Base-by-base conservation (phyloP, 2,113 vertebrate genomes). In the Pseudopodoces humilis region DNA sequence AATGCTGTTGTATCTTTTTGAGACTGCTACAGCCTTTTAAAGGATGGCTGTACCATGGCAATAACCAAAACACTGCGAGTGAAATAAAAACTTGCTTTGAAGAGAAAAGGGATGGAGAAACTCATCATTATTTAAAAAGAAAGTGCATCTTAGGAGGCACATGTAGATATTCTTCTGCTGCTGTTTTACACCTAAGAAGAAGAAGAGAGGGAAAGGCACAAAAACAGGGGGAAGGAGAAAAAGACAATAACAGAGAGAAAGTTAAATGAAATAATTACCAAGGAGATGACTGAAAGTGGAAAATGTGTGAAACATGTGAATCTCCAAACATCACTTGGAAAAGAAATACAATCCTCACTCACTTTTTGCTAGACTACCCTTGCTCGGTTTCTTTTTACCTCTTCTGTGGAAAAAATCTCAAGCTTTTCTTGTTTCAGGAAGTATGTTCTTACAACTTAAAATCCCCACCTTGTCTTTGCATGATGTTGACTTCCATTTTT, bases 231-330 rank as follows among this genome's bases (percentile, higher is more conserved):
- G 17, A 72, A 96, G 90, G 79, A 92, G 15, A 86, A 82, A 50
- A 90, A 37, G 91, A 95, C 77, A 88, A 91, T 93, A 83, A 96
- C 83, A 96, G 81, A 95, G 91, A 96, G 86, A 92, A 93, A 88
- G 74, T 91, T 93, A 95, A 92, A 33, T 78, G 46, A 96, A 86
- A 81, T 86, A 92, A 85, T 88, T 94, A 91, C 20, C 31, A 63
- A 74, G 46, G 84, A 86, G 49, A 39, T 68, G 82, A 41, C 35
- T 78, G 59, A 93, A 91, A 78, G 35, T 22, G 78, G 60, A 80
- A 88, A 39, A 39, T 39, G 39, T 39, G 71, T 71, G 92, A 95
- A 91, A 83, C 27, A 83, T 0, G 1, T 14, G 33, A 83, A 43
- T 69, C 15, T 67, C 35, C 50, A 86, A 90, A 64, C 4, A 62